phyloP scores from a whole-genome alignment of 2,797 vertebrate species.

The Scomberomorus guttatus region DNA sequence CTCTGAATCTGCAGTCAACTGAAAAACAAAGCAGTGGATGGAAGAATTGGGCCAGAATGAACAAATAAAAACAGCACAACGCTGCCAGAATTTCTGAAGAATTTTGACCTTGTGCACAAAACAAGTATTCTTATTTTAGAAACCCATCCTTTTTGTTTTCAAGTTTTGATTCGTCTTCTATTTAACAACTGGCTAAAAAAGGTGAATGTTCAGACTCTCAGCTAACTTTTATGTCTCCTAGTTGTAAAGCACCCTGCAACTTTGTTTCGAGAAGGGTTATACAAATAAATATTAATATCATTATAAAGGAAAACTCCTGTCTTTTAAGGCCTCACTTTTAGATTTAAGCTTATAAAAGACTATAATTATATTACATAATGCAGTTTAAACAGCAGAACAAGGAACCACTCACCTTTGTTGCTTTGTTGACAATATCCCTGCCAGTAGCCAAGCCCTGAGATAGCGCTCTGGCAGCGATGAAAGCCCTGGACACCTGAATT shows the following conservation, averaged over 20 bases:
- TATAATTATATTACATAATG: background rate
- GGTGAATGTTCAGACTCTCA: background rate
- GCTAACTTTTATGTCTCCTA: too few species aligned
- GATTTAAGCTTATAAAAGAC: background rate
- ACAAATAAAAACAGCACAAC: background rate
- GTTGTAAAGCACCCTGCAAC: background rate
- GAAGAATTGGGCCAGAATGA: background rate
- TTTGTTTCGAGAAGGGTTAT: background rate
- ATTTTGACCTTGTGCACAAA: background rate
- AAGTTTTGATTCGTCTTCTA: background rate
- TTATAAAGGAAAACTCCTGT: background rate
- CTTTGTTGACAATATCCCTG: slow-evolving; percentile 89
- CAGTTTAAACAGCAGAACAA: slow-evolving; percentile 8
- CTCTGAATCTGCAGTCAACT: slow-evolving; percentile 84
- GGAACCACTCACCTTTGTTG: slow-evolving; percentile 85
- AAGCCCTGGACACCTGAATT: slow-evolving; percentile 87
- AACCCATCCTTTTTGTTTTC: background rate
- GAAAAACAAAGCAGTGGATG: slow-evolving; percentile 4
- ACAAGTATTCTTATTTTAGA: background rate
- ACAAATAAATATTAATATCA: background rate
- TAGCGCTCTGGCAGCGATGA: slow-evolving; percentile 89
- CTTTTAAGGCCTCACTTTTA: background rate
- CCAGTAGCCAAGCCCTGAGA: slow-evolving; percentile 90
- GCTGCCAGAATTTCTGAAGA: background rate
- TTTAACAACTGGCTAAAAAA: background rate